phyloP scores from a whole-genome alignment of 2,888 invertebrate genomes.

The Cerastoderma edule region DNA sequence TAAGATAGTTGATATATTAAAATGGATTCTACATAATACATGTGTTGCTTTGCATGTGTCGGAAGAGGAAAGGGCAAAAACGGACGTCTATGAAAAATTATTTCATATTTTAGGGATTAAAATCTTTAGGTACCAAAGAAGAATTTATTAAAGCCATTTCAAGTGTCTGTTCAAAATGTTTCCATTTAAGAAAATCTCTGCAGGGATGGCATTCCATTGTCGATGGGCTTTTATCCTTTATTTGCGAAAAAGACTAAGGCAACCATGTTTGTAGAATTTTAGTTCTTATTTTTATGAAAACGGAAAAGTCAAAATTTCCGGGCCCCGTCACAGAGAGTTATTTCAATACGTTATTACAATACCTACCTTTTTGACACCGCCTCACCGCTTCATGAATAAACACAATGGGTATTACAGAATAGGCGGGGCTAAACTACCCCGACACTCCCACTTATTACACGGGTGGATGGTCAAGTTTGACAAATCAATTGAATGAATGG shows the following conservation, averaged over 20 bases:
- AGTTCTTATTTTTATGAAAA: too few relatives aligned
- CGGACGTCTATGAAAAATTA: constrained; percentile 12
- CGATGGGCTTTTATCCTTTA: constrained; percentile 15
- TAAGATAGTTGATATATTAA: too few relatives aligned
- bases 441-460: constrained; percentile 20
- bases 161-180: constrained; percentile 19
- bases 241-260: constrained; percentile 18
- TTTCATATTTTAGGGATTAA: constrained; percentile 15
- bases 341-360: too few relatives aligned
- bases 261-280: background rate
- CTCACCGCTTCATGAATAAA: constrained; percentile 47
- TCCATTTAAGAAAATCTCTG: constrained; percentile 29
- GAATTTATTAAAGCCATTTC: constrained; percentile 23
- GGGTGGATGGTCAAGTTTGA: constrained; percentile 3
- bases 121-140: constrained; percentile 6
- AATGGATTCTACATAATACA: too few relatives aligned
- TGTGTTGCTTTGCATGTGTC: too few relatives aligned
- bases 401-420: constrained; percentile 33
- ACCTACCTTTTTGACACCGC: background rate
- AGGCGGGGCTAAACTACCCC: background rate
- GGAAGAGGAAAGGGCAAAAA: background rate
- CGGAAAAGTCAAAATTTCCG: too few relatives aligned
- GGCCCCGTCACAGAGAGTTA: too few relatives aligned
- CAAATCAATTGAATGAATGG: constrained; percentile 23
- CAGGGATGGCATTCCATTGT: constrained; percentile 20